Evolutionary conservation across 2,888 invertebrate genomes (phyloP), one percentile per base, ranked within the genome.

Genomic region (Pardosa pseudoannulata): DNA sequence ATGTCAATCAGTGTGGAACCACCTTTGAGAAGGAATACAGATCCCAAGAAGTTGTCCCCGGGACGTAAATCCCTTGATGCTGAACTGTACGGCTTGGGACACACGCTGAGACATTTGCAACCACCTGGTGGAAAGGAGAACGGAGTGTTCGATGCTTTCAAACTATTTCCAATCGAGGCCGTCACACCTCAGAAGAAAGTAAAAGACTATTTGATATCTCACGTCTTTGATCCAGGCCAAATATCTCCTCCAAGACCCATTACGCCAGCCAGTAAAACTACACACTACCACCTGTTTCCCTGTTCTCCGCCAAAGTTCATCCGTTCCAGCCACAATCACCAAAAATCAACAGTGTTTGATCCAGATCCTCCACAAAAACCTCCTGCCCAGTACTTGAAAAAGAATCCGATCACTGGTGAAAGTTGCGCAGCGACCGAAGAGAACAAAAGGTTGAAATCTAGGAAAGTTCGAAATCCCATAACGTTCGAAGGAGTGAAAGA

Each of bases 401-500:
- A 39, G 19, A 73, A 83, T 73, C 83, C 83, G 0, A 83, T 83
- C n/a, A 83, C 83, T 3, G 83, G 83, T 1, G 72, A 73, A n/a
- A n/a, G 13, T 2, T 72, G 72, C 9, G n/a, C 9, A 13, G 27
- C 29, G 3, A 65, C 9, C 2, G 65, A 64, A 19, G 32, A 46
- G 5, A 31, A 31, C 13, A 32, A 13, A 1, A 13, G 13, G 1
- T 23, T 13, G 7, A 73, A 39, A 11, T 2, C 0, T 0, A 13
- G 36, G 3, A 67, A 16, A 3, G 7, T 72, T 7, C 62, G 83
- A n/a, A 83, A 83, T 68, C 83, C 83, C 0, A 78, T 83, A 2
- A 83, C 83, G 7, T 83, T 83, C 29, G 83, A 83, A 67, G 83
- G 83, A 13, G 23, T 83, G 2, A n/a, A 6, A 19, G 83, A 83